phyloP scores from a whole-genome alignment of 2,113 vertebrate genomes.

The Neoarius graeffei region DNA sequence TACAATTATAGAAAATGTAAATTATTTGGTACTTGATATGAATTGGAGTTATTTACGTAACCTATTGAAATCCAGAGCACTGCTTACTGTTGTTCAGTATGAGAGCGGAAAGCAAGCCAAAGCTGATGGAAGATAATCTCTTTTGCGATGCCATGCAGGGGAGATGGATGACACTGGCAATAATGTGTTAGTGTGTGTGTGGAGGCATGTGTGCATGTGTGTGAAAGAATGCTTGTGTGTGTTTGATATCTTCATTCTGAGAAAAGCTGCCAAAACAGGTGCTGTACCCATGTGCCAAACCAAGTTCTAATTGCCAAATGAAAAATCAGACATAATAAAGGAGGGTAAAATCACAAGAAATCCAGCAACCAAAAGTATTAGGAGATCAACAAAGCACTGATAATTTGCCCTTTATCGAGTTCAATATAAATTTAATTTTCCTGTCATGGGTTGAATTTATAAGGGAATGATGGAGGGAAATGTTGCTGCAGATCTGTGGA shows the following conservation, averaged over 20 bases:
- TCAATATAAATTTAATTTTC: conserved; percentile 57
- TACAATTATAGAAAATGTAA: neutral
- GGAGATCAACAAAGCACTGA: conserved; percentile 47
- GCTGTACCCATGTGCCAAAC: conserved; percentile 49
- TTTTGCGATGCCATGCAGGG: conserved; percentile 32
- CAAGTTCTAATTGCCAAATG: conserved; percentile 49
- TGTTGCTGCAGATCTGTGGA: conserved; percentile 52
- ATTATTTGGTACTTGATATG: neutral
- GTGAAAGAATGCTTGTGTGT: conserved; percentile 12
- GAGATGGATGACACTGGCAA: conserved; percentile 42
- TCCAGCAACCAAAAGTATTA: conserved; percentile 31
- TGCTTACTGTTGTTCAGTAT: neutral
- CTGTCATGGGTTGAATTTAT: conserved; percentile 49
- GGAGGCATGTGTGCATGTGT: conserved; percentile 34
- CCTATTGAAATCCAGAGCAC: neutral
- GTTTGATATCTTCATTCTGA: conserved; percentile 51
- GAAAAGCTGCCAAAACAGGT: conserved; percentile 53
- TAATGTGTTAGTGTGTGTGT: conserved; percentile 30
- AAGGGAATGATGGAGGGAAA: conserved; percentile 51
- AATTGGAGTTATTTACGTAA: neutral
- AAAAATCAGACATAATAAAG: conserved; percentile 47
- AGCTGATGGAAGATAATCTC: conserved; percentile 31
- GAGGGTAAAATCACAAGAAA: conserved; percentile 37
- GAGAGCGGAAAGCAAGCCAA: conserved; percentile 42
- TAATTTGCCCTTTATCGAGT: conserved; percentile 56